Base-by-base conservation (phyloP, 2,888 invertebrate genomes). In the Pseudoips prasinana region DNA sequence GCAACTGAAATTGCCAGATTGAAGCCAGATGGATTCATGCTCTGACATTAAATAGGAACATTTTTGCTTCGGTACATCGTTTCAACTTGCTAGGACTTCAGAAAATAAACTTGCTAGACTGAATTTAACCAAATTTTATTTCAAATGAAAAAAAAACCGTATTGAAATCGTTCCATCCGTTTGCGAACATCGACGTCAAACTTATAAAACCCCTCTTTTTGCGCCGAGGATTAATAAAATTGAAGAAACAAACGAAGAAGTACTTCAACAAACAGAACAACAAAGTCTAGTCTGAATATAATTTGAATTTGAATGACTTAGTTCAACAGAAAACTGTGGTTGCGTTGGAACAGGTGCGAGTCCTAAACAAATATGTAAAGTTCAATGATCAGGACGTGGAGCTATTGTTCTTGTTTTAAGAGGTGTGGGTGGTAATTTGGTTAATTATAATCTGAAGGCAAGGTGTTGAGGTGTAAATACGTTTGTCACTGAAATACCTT, bases 351-450 rank as follows among this genome's bases (percentile, higher is more conserved):
- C 53, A 53, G 53, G 51, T 53, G 53, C 30, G 36, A 4, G 24
- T 44, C 50, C 51, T 54, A 50, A 50, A 43, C 38, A 40, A 42
- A 50, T 40, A 47, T 44, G 44, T 50, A 53, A 54, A 44, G 51
- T 54, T 51, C 44, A 53, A 41, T 51, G 55, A 47, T 54, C 55
- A 54, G 47, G 33, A 32, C 2, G 41, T 17, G 33, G 26, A 48
- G 38, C 19, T 33, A 44, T 39, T 42, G 36, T 50, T 43, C 34
- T 17, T 29, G 25, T 26, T 20, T 19, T 22, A 20, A 34, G 10
- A 35, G 14, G 25, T 29, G 25, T 34, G 19, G 14, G 8, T 24
- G 22, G 25, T 50, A 32, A 52, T 50, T 34, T 40, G 22, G 47
- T 45, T 45, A 49, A 48, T 48, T 45, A 49, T 33, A 22, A 22